phyloP scores from a whole-genome alignment of 1,140 invertebrate species.

The Oedothorax gibbosus region DNA sequence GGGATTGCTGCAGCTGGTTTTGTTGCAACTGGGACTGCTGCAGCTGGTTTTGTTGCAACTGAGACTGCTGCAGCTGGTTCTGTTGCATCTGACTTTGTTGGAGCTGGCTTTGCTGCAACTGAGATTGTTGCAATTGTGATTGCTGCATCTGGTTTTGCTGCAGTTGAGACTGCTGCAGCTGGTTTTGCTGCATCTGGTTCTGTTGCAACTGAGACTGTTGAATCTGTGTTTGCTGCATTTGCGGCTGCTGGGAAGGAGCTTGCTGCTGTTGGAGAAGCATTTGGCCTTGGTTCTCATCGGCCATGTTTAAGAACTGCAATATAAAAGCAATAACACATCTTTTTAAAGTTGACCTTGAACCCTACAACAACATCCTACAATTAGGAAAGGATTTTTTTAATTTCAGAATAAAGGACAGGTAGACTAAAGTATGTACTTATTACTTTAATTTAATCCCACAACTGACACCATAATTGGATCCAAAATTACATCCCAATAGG shows the following conservation, averaged over 20 bases:
- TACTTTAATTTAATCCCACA: too few relatives aligned
- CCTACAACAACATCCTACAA: too few relatives aligned
- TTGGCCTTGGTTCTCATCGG: slow-evolving; percentile 48
- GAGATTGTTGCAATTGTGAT: slow-evolving; percentile 25
- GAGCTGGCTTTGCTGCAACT: slow-evolving; percentile 28
- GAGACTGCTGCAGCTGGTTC: slow-evolving; percentile 20
- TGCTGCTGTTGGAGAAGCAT: slow-evolving; percentile 33
- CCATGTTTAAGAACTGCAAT: background rate
- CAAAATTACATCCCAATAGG: too few relatives aligned
- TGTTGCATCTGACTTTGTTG: slow-evolving; percentile 20
- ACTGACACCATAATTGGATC: too few relatives aligned
- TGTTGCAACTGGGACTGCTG: background rate
- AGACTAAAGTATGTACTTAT: too few relatives aligned
- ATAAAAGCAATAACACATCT: too few relatives aligned
- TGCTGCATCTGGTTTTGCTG: slow-evolving; percentile 26
- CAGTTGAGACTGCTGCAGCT: slow-evolving; percentile 12
- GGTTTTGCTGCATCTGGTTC: slow-evolving; percentile 8
- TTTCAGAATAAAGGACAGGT: too few relatives aligned
- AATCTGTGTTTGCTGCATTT: slow-evolving; percentile 11
- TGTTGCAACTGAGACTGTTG: slow-evolving; percentile 13
- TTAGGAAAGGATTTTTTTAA: too few relatives aligned
- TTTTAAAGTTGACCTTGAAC: too few relatives aligned
- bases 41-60: slow-evolving; percentile 9
- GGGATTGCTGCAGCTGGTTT: slow-evolving; percentile 10
- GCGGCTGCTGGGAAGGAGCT: background rate